A percentile compares a stretch with the other conserved stretches of the same genome.
phyloP scores from a whole-genome alignment of 2,888 invertebrate genomes.

The Drosophila kuntzei region DNA sequence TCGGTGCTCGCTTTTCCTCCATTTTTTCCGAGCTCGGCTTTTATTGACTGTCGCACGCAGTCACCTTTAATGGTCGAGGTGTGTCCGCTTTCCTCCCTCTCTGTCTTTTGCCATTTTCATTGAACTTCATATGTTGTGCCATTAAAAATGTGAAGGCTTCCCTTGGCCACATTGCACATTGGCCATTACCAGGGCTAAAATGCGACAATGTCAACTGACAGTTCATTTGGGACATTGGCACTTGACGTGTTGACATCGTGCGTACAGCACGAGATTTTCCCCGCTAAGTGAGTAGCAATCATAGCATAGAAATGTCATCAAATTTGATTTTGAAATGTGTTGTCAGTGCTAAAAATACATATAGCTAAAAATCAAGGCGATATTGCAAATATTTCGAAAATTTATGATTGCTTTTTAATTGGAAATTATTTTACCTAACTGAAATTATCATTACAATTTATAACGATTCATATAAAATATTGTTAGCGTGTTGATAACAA shows the following conservation, averaged over 20 bases:
- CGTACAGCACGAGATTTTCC: constrained; percentile 27
- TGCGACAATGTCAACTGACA: constrained; percentile 44
- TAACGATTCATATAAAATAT: not conserved
- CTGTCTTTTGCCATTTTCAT: constrained; percentile 59
- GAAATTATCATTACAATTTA: not conserved
- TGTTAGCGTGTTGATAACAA: not conserved
- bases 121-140: constrained; percentile 71
- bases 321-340: constrained; percentile 1
- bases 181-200: constrained; percentile 33
- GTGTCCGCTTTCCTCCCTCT: constrained; percentile 38
- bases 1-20: not conserved
- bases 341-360: constrained; percentile 4
- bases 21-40: constrained; percentile 30
- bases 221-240: constrained; percentile 64
- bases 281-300: constrained; percentile 28
- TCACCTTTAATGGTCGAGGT: constrained; percentile 66
- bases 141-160: constrained; percentile 34
- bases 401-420: not conserved
- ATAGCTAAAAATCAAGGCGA: constrained; percentile 3
- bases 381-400: not conserved
- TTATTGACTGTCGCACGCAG: constrained; percentile 73
- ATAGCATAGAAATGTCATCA: constrained; percentile 4
- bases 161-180: constrained; percentile 51
- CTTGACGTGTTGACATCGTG: constrained; percentile 56
- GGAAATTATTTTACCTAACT: not conserved